phyloP scores from a whole-genome alignment of 2,797 vertebrate genomes.

The Microctenopoma stevenorrisi region DNA sequence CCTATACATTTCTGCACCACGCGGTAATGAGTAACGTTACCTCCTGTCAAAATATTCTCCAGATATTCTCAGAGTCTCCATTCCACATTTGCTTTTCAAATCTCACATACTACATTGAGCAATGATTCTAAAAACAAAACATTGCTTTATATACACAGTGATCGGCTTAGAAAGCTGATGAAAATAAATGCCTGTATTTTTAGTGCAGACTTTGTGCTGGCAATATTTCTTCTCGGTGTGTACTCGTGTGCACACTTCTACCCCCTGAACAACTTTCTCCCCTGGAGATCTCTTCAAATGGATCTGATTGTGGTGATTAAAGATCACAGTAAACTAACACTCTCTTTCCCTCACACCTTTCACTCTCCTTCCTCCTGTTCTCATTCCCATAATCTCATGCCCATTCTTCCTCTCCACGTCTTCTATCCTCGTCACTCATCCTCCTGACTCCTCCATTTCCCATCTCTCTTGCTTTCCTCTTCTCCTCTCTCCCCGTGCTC shows the following conservation, averaged over 20 bases:
- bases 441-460: constrained; percentile 49
- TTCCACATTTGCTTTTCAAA: constrained; percentile 74
- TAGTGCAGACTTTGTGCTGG: constrained; percentile 59
- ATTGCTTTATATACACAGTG: constrained; percentile 65
- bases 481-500: constrained; percentile 55
- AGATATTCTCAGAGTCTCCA: constrained; percentile 38
- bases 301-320: constrained; percentile 88
- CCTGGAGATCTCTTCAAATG: constrained; percentile 75
- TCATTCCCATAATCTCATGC: constrained; percentile 62
- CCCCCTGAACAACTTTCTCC: constrained; percentile 61
- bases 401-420: constrained; percentile 38
- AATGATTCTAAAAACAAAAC: constrained; percentile 73
- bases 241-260: constrained; percentile 68
- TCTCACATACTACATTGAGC: constrained; percentile 61
- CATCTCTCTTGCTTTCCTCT: constrained; percentile 50
- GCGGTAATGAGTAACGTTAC: constrained; percentile 70
- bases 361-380: constrained; percentile 46
- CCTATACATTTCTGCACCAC: constrained; percentile 61
- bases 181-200: constrained; percentile 76
- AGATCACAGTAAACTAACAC: constrained; percentile 86
- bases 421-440: constrained; percentile 42
- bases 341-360: constrained; percentile 60
- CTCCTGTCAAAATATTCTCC: constrained; percentile 72
- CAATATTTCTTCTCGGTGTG: constrained; percentile 71
- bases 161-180: constrained; percentile 68